Evolutionary conservation across 1,140 invertebrate species (phyloP), one percentile per base, ranked within the genome.

Genomic region (Stegodyphus mimosarum): DNA sequence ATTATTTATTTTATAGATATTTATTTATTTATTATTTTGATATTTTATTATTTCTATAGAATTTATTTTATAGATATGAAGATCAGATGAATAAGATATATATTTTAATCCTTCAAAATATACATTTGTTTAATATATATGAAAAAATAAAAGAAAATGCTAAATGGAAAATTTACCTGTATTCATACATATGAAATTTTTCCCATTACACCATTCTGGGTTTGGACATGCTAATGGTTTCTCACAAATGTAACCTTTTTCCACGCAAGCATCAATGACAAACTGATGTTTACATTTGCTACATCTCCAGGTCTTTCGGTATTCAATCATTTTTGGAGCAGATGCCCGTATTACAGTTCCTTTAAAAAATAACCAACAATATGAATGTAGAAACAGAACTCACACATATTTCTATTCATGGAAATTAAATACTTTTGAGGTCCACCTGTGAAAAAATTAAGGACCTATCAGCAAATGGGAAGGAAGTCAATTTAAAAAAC

Each of bases 331-430:
- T 90, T 94, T 95, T 33, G 94, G 91, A 79, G 94, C 92, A 6
- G 94, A 94, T 70, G 94, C 94, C 89, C 95, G 91, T 67, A 96
- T 93, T 60, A 96, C 93, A 79, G 95, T 95, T 5, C 95, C 95
- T 92, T 89, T 88, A 13, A n/a, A 50, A 11, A 10, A 72, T 48
- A 49, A 72, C 6, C 49, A 9, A 72, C 1, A 18, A 33, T 13
- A 2, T 69, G 2, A 7, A 15, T 15, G 18, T 7, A 9, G 7
- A 69, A 1, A 33, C 92, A 87, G 93, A 93, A 83, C 33, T 33
- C 33, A 33, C 33, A 33, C 33, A 33, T 33, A 33, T 33, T 33
- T 33, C 33, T 33, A 33, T 33, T 33, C 33, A 33, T 33, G 33
- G 3, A 33, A 33, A 33, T 33, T 33, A 33, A 33, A 33, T 33